A percentile compares a stretch with the other conserved stretches of the same genome.
These are phyloP conservation scores for Propithecus deckenii DNA, from an alignment of 2,797 vertebrate species.

Conservation along the genomic window DNA sequence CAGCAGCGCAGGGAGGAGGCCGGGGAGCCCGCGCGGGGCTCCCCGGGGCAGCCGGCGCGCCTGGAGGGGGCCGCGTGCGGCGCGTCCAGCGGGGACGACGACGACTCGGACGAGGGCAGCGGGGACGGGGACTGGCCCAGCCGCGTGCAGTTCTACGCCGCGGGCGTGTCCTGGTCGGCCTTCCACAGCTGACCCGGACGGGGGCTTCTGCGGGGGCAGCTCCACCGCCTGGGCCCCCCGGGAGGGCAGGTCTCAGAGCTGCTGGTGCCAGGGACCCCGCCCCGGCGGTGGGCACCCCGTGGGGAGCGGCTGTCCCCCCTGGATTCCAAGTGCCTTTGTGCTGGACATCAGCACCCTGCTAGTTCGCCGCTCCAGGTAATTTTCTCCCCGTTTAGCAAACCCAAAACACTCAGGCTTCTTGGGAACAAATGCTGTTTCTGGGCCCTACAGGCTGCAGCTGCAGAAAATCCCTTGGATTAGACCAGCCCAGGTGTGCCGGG, in stretches of 20 bases:
- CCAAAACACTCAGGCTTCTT: neutral
- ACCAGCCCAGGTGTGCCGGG: rapidly evolving
- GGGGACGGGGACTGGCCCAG: constrained; percentile 81
- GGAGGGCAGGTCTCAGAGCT: rapidly evolving
- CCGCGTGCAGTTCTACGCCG: constrained; percentile 82
- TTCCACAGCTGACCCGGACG: constrained; percentile 84
- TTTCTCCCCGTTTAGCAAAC: neutral
- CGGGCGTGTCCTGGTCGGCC: constrained; percentile 85
- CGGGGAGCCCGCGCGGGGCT: neutral
- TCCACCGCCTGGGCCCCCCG: rapidly evolving
- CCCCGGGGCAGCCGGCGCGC: constrained; percentile 46
- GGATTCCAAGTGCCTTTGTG: neutral
- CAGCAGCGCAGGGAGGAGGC: constrained; percentile 73
- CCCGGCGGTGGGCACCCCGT: rapidly evolving
- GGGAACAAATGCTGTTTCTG: neutral
- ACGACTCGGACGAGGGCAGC: constrained; percentile 83
- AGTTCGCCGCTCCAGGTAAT: neutral
- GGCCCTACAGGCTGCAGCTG: neutral
- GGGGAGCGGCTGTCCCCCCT: neutral
- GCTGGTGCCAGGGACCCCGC: rapidly evolving
- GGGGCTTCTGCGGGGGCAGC: neutral
- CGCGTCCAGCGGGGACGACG: constrained; percentile 82
- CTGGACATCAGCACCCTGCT: rapidly evolving
- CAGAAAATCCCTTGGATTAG: too few species aligned
- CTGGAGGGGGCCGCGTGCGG: constrained; percentile 55